Evolutionary conservation across 2,113 vertebrate species (phyloP).

Genomic region (Ophiodon elongatus): DNA sequence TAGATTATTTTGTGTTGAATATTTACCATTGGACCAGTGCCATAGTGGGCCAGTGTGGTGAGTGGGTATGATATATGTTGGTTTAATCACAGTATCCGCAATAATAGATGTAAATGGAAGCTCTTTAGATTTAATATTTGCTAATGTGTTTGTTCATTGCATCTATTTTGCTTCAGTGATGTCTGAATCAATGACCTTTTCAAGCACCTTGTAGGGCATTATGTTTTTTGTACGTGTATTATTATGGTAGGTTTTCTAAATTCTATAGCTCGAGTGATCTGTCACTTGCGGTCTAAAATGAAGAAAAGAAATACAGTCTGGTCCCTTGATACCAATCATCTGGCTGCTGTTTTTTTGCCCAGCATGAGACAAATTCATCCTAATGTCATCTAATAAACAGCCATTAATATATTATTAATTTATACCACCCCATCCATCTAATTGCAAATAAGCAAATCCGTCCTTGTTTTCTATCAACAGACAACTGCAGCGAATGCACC

Average conservation of each 20-base stretch:
- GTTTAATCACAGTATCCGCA: neutral
- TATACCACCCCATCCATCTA: slow-evolving; percentile 59
- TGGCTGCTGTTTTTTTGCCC: neutral
- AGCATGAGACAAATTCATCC: slow-evolving; percentile 43
- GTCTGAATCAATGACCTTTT: neutral
- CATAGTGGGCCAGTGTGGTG: neutral
- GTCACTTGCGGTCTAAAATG: neutral
- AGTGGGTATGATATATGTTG: neutral
- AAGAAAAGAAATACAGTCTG: neutral
- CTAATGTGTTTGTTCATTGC: neutral
- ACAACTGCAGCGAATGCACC: slow-evolving; percentile 72
- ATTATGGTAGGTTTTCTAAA: neutral
- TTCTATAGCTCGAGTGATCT: no score
- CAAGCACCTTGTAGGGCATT: neutral
- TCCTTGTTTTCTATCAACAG: slow-evolving; percentile 75
- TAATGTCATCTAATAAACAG: slow-evolving; percentile 59
- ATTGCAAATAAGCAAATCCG: slow-evolving; percentile 75
- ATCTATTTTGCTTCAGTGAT: neutral
- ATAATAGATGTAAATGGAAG: neutral
- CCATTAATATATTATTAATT: slow-evolving; percentile 53
- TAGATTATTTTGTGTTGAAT: neutral
- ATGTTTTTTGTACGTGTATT: neutral
- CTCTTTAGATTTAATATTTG: neutral
- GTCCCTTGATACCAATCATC: neutral
- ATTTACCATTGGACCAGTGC: neutral